Percentiles rank a stretch among this genome's conserved stretches.
Conservation (phyloP, 2,797 vertebrate species). For the Paguma larvata region DNA sequence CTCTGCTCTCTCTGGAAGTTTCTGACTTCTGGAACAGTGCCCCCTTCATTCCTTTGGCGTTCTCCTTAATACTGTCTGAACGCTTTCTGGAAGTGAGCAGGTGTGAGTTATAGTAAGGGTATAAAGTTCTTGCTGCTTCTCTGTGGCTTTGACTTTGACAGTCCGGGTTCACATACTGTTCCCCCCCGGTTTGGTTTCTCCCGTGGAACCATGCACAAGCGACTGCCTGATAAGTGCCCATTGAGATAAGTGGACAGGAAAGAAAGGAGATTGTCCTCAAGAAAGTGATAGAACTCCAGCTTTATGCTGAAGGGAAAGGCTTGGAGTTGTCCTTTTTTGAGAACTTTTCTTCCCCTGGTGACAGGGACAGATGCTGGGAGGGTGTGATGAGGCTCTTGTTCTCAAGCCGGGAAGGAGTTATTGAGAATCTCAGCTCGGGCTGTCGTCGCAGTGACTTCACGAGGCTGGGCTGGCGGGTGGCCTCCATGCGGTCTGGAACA, state of each 20-base stretch:
- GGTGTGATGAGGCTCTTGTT: not conserved
- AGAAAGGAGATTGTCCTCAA: not conserved
- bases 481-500: not conserved
- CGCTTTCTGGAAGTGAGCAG: not conserved
- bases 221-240: not conserved
- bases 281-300: not conserved
- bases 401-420: not conserved
- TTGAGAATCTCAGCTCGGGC: not conserved
- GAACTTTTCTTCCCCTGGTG: not conserved
- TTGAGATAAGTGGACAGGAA: not conserved
- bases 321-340: not conserved
- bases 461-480: not conserved
- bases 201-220: not conserved
- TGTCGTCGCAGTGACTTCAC: not conserved
- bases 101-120: not conserved
- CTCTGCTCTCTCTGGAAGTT: not conserved
- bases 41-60: accelerated
- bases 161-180: not conserved
- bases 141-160: not conserved
- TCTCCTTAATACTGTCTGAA: not conserved
- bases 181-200: not conserved
- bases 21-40: not conserved
- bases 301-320: not conserved
- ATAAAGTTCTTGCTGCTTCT: not conserved
- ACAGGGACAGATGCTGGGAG: not conserved